Evolutionary conservation across 2,797 vertebrate species (phyloP), one percentile per base, ranked within the genome.

Genomic region (Gobio occitaniae): DNA sequence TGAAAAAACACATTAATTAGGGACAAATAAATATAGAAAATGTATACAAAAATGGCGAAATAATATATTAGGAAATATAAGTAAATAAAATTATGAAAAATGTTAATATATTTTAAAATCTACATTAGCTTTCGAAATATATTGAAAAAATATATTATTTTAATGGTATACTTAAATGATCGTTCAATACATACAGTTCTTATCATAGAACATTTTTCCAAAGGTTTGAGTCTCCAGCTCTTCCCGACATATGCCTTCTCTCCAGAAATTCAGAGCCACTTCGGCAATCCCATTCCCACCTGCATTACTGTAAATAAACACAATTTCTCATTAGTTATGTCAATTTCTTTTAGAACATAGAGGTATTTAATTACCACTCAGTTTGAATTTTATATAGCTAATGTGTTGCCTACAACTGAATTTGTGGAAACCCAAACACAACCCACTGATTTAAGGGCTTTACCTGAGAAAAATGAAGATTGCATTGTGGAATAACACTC

Each of bases 391-490:
- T 29, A 17, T 32, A 32, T 2, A 29, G 44, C 47, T 74, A 19
- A 74, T 50, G 32, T 74, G 8, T 17, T 74, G 47, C 9, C 2
- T 32, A 50, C 47, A 74, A 2, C n/a, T 48, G n/a, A 3, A 72
- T 29, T 29, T 29, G 3, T 4, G 8, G 21, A 29, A 74, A 74
- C 19, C 47, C 2, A 54, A 54, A 36, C 25, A 75, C 25, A 21
- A 21, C 4, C 16, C 16, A 12, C 25, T 52, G 44, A 63, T 78
- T 47, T 17, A 1, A 65, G 61, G 4, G 50, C 19, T 11, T 17
- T n/a, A 70, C 79, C 80, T 83, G 1, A 83, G 21, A 32, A 83
- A 83, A 29, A 83, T 44, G 32, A 83, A 83, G 15, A 77, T 44
- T 52, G 72, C 48, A 9, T 54, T 15, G 47, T 4, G 8, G 19